Conservation (phyloP, 2,888 invertebrate genomes). For the Leptarthrus brevirostris region DNA sequence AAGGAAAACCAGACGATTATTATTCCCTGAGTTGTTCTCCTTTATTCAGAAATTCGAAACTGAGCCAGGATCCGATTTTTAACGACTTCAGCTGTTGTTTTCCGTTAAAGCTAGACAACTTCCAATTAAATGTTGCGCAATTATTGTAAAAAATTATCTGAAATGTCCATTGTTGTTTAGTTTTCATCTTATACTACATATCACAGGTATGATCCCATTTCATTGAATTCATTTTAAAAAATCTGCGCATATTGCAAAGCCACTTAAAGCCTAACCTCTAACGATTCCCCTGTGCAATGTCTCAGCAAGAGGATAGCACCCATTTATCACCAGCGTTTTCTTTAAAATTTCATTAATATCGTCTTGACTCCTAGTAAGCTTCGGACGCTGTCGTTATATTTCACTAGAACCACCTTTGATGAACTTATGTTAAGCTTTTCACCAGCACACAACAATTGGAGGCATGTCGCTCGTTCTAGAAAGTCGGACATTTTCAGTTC, state of each 20-base stretch:
- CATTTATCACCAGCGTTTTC: constrained; percentile 50
- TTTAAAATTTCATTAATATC: constrained; percentile 75
- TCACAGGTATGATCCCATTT: constrained; percentile 53
- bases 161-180: constrained; percentile 15
- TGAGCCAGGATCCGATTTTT: too few species aligned
- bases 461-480: constrained; percentile 82
- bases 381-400: constrained; percentile 85
- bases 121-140: too few species aligned
- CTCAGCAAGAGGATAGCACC: constrained; percentile 35
- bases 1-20: too few species aligned
- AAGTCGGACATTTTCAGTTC: constrained; percentile 85
- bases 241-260: constrained; percentile 38
- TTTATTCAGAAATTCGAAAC: too few species aligned
- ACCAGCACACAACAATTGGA: constrained; percentile 81
- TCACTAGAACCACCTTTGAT: constrained; percentile 83
- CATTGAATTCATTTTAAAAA: constrained; percentile 28
- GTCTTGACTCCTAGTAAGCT: constrained; percentile 85
- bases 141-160: constrained; percentile 16
- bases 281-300: constrained; percentile 23
- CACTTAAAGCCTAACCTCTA: constrained; percentile 40
- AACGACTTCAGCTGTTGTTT: too few species aligned
- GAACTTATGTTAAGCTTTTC: constrained; percentile 84
- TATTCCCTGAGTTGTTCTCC: too few species aligned
- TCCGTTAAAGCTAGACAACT: too few species aligned
- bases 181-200: constrained; percentile 47